Percentiles rank a stretch among this genome's conserved stretches.
Conservation (phyloP, 2,888 invertebrate species). For the Desoria tigrina region DNA sequence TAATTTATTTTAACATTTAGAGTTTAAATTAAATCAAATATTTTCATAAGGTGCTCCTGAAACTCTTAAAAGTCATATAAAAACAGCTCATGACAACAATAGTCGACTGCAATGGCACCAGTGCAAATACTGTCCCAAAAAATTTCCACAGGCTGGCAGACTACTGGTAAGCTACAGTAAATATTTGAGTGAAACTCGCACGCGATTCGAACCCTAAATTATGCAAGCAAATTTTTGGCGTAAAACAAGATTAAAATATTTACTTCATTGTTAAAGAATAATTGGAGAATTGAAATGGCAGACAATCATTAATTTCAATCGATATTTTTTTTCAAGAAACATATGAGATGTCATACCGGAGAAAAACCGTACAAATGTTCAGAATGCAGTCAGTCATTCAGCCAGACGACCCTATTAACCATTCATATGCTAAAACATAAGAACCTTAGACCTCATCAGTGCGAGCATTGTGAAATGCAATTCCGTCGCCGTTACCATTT, state of each 20-base stretch:
- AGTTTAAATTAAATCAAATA: background rate
- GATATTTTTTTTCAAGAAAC: slow-evolving; percentile 13
- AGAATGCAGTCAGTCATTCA: slow-evolving; percentile 13
- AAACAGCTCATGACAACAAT: slow-evolving; percentile 14
- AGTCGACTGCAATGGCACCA: slow-evolving; percentile 8
- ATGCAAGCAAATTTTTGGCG: background rate
- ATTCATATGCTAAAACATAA: slow-evolving; percentile 15
- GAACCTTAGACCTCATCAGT: slow-evolving; percentile 11
- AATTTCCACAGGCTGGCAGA: slow-evolving; percentile 8
- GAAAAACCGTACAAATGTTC: slow-evolving; percentile 5
- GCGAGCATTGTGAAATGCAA: slow-evolving; percentile 6
- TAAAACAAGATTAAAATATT: no score
- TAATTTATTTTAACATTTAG: background rate
- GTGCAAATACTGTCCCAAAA: slow-evolving; percentile 9
- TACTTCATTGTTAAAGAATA: no score
- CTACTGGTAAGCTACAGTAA: slow-evolving; percentile 5
- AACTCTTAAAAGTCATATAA: slow-evolving; percentile 11
- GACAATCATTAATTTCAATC: no score
- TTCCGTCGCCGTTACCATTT: slow-evolving; percentile 13
- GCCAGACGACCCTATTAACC: slow-evolving; percentile 3
- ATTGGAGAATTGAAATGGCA: no score
- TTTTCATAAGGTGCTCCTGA: slow-evolving; percentile 13
- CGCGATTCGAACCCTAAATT: background rate
- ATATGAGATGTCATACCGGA: slow-evolving; percentile 15
- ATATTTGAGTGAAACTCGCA: no score